Percentiles rank a stretch among this genome's conserved stretches.
These are phyloP conservation scores for Pomatostomus ruficeps DNA, from an alignment of 2,113 vertebrate species.

Conservation along the genomic window DNA sequence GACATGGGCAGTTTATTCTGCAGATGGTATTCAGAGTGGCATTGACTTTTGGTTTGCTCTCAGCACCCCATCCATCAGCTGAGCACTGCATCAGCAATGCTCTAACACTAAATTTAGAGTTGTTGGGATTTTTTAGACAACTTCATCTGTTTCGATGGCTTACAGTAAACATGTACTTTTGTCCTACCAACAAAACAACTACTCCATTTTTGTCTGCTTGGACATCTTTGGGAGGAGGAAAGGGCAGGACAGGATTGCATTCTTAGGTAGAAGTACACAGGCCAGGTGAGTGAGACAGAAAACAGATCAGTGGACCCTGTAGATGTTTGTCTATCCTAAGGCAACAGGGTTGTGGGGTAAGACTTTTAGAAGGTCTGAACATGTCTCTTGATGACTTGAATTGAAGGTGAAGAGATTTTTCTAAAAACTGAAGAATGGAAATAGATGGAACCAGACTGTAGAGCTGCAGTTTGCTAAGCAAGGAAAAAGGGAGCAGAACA, in stretches of 20 bases:
- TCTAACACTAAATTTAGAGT: not conserved
- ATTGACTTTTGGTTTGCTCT: not conserved
- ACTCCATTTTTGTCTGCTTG: not conserved
- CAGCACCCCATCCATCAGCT: slow-evolving; percentile 2
- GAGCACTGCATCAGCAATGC: not conserved
- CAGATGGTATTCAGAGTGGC: not conserved
- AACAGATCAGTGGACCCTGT: not conserved
- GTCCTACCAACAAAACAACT: not conserved
- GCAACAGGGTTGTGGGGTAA: not conserved
- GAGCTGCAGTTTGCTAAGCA: not conserved
- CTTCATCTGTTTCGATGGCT: not conserved
- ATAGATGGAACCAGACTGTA: not conserved
- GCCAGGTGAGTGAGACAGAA: not conserved
- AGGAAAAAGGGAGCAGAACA: not conserved
- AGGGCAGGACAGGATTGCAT: not conserved
- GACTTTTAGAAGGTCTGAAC: not conserved
- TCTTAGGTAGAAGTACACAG: not conserved
- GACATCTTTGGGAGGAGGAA: not conserved
- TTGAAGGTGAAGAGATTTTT: not conserved
- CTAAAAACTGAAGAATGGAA: not conserved
- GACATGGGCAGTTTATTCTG: not conserved
- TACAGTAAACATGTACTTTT: not conserved
- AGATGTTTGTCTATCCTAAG: not conserved
- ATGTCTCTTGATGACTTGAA: not conserved
- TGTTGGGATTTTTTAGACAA: not conserved